Evolutionary conservation across 2,113 vertebrate genomes (phyloP).

Genomic region (Tinamus guttatus): DNA sequence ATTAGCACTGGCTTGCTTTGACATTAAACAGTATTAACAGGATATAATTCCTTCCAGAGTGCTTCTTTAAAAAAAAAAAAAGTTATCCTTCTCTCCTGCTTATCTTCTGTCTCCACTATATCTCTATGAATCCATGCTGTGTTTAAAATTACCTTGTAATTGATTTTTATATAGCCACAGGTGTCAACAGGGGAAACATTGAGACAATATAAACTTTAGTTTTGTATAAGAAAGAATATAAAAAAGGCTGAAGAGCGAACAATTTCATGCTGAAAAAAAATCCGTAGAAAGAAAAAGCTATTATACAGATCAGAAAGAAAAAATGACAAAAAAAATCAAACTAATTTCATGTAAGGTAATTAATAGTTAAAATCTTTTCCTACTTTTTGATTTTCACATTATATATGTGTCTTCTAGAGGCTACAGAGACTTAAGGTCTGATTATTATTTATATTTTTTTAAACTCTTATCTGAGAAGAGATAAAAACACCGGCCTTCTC

Average conservation of each 20-base stretch:
- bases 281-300: background rate
- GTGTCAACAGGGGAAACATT: conserved; percentile 10
- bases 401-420: background rate
- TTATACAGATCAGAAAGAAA: background rate
- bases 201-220: background rate
- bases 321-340: background rate
- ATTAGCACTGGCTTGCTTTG: conserved; percentile 13
- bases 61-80: background rate
- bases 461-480: background rate
- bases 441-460: background rate
- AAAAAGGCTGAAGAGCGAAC: background rate
- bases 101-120: background rate
- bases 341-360: background rate
- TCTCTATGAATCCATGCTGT: background rate
- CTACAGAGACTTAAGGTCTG: background rate
- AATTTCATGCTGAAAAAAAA: background rate
- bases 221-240: background rate
- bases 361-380: background rate
- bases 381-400: background rate
- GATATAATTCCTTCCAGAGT: background rate
- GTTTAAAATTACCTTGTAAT: conserved; percentile 55
- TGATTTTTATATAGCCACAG: conserved; percentile 44
- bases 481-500: accelerated
- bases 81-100: background rate
- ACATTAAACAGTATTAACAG: conserved; percentile 38